Evolutionary conservation across 2,113 vertebrate species (phyloP).

Genomic region (Crotalus horridus): DNA sequence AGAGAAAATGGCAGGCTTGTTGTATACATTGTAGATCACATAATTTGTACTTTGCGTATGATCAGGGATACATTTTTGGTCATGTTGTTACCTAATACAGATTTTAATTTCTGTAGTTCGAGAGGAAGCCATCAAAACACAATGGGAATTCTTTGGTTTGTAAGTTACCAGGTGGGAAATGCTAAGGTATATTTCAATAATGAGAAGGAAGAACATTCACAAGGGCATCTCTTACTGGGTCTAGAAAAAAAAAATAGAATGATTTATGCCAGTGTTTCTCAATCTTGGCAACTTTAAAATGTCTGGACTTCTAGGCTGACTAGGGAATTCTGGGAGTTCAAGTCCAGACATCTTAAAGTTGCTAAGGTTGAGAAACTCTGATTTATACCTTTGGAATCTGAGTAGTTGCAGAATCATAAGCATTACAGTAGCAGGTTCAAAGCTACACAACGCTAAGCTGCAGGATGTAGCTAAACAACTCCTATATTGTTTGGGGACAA

Average conservation of each 20-base stretch:
- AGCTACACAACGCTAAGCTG: not conserved
- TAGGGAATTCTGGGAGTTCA: no score
- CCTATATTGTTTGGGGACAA: not conserved
- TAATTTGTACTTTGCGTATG: rapidly evolving
- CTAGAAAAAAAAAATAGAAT: not conserved
- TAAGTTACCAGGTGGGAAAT: not conserved
- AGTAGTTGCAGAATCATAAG: not conserved
- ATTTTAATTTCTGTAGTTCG: not conserved
- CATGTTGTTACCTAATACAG: not conserved
- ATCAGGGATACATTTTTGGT: not conserved
- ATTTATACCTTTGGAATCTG: not conserved
- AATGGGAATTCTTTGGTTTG: not conserved
- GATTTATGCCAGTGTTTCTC: not conserved
- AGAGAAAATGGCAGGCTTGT: rapidly evolving
- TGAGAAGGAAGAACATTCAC: not conserved
- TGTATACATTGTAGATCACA: rapidly evolving
- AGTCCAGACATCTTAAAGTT: no score
- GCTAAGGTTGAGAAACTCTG: not conserved
- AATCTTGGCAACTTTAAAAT: not conserved
- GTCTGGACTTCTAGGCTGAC: not conserved
- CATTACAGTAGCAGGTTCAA: rapidly evolving
- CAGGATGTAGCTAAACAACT: rapidly evolving
- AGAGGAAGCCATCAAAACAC: not conserved
- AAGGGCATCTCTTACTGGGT: not conserved
- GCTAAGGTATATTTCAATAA: not conserved